A percentile compares a stretch with the other conserved stretches of the same genome.
These are phyloP conservation scores for Babyrousa celebensis DNA, from an alignment of 2,797 vertebrate genomes.

Conservation along the genomic window DNA sequence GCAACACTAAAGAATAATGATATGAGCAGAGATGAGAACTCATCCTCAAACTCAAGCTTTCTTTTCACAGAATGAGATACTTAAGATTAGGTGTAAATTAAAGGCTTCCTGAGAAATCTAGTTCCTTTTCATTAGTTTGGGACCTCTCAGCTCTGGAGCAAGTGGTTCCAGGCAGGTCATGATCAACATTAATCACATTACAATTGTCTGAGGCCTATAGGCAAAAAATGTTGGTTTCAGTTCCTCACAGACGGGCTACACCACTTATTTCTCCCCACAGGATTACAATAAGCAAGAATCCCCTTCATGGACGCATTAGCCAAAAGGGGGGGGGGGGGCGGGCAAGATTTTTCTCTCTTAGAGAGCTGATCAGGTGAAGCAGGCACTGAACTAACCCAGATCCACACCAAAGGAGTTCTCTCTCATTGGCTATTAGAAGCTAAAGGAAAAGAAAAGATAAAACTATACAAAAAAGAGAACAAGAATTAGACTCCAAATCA, in stretches of 20 bases:
- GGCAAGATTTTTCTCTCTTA: conserved; percentile 33
- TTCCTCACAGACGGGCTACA: conserved; percentile 69
- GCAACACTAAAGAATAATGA: conserved; percentile 82
- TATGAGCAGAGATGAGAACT: conserved; percentile 35
- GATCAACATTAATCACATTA: conserved; percentile 67
- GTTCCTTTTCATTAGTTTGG: conserved; percentile 46
- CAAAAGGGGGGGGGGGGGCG: not conserved
- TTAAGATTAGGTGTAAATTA: not conserved
- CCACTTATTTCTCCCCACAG: conserved; percentile 66
- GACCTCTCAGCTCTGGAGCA: conserved; percentile 50
- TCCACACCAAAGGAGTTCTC: conserved; percentile 66
- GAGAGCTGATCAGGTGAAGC: conserved; percentile 59
- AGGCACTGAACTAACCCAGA: conserved; percentile 59
- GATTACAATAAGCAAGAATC: conserved; percentile 64
- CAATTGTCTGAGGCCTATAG: conserved; percentile 72
- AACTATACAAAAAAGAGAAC: not conserved
- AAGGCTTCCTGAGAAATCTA: conserved; percentile 46
- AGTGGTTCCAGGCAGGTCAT: conserved; percentile 69
- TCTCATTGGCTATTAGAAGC: conserved; percentile 48
- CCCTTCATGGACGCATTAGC: conserved; percentile 27
- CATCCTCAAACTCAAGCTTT: conserved; percentile 12
- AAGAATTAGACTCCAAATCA: conserved; percentile 52
- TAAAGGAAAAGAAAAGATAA: not conserved
- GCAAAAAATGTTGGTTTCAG: conserved; percentile 77
- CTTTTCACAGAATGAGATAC: not conserved